phyloP scores from a whole-genome alignment of 2,888 invertebrate species.

The Monopis laevigella region DNA sequence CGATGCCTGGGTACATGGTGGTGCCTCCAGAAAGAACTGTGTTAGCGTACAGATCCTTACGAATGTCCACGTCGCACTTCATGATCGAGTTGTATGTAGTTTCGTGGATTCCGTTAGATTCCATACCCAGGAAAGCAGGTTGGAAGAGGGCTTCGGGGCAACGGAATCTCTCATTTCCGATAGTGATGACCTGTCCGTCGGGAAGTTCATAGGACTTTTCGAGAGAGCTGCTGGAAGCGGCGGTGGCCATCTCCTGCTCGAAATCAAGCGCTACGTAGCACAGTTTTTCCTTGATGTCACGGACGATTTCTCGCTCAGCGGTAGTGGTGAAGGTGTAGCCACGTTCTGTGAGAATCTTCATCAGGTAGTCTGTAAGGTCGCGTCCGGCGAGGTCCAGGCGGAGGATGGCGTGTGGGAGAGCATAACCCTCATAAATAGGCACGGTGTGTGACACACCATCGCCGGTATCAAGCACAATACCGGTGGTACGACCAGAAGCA shows the following conservation, averaged over 20 bases:
- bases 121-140: slow-evolving; percentile 76
- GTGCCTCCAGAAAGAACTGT: slow-evolving; percentile 86
- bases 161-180: slow-evolving; percentile 78
- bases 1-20: slow-evolving; percentile 83
- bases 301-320: slow-evolving; percentile 68
- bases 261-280: slow-evolving; percentile 69
- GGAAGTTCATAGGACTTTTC: slow-evolving; percentile 76
- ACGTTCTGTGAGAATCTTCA: slow-evolving; percentile 69
- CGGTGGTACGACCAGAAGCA: slow-evolving; percentile 89
- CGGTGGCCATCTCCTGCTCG: slow-evolving; percentile 71
- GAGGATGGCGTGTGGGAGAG: slow-evolving; percentile 72
- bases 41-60: slow-evolving; percentile 87
- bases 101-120: slow-evolving; percentile 80
- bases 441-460: slow-evolving; percentile 91
- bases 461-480: slow-evolving; percentile 87
- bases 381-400: slow-evolving; percentile 69
- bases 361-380: slow-evolving; percentile 68
- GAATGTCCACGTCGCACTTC: slow-evolving; percentile 91
- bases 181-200: slow-evolving; percentile 69
- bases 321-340: slow-evolving; percentile 67
- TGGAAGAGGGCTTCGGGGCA: slow-evolving; percentile 81
- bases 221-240: slow-evolving; percentile 67
- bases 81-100: slow-evolving; percentile 89
- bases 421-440: slow-evolving; percentile 88
- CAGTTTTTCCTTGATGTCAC: slow-evolving; percentile 72